Evolutionary conservation across 2,888 invertebrate species (phyloP).

Genomic region (Anaspis maculata): DNA sequence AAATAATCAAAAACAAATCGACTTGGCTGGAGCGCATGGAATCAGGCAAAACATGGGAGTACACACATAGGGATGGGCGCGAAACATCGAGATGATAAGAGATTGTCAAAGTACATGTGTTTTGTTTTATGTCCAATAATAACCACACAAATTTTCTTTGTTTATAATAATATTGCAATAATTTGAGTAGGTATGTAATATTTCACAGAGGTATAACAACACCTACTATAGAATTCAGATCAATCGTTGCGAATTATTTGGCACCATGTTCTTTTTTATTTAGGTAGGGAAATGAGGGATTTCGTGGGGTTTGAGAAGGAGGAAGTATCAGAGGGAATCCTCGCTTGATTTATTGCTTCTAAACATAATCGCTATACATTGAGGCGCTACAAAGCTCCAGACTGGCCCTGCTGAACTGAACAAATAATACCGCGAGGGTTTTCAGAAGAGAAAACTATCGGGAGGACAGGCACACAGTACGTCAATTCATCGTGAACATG

Average conservation of each 20-base stretch:
- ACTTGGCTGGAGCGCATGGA: no score
- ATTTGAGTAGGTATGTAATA: no score
- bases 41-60: not conserved
- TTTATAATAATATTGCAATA: conserved; percentile 11
- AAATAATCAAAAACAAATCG: conserved; percentile 1
- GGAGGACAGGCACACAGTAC: conserved; percentile 16
- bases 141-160: no score
- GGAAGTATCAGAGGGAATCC: no score
- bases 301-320: no score
- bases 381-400: conserved; percentile 30
- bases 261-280: conserved; percentile 18
- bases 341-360: conserved; percentile 33
- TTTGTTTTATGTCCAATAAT: conserved; percentile 8
- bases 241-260: conserved; percentile 22
- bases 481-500: conserved; percentile 8
- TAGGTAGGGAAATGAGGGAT: conserved; percentile 7
- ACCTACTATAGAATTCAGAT: conserved; percentile 5
- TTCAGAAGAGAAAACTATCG: no score
- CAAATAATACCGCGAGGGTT: conserved; percentile 15
- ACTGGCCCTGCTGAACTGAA: conserved; percentile 16
- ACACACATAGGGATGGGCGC: conserved; percentile 5
- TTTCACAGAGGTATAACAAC: no score
- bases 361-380: conserved; percentile 31
- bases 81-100: conserved; percentile 27
- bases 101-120: conserved; percentile 29